Evolutionary conservation across 2,888 invertebrate species (phyloP), one percentile per base, ranked within the genome.

Genomic region (Nomada hirtipes): DNA sequence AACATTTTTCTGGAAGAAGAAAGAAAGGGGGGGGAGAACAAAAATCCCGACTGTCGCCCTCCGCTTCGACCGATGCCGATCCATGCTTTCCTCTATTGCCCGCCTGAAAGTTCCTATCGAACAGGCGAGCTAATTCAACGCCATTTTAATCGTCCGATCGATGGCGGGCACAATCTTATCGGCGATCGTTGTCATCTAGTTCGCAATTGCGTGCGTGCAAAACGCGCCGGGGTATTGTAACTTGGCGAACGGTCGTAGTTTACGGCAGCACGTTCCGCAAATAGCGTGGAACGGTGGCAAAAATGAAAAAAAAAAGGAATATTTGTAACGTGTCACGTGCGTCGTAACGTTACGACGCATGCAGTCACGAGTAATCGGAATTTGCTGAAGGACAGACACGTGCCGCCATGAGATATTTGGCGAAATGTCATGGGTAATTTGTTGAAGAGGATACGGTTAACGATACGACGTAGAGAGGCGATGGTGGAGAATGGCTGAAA

Each of bases 111-210:
- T 50, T 65, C 44, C 11, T 26, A 26, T 52, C 20, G 26, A 64
- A 82, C 61, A 18, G 26, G 52, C 26, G 60, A 13, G 20, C 11
- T 15, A 42, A 4, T 29, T 59, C 4, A 29, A 42, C 23, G 67
- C 47, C 69, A 36, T 60, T 57, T 61, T 61, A 79, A 79, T 79
- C 74, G 55, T 23, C 4, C 55, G 42, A 81, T 83, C 80, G 73
- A 61, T 61, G 0, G 44, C 44, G 13, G 0, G 44, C 36, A 11
- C 74, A 76, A 83, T 81, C 82, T 83, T 81, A 83, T 81, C 77
- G 69, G 7, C 53, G 70, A 79, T 79, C 71, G 55, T 75, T 61
- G 61, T 71, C 75, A 67, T 68, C 53, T 57, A 67, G 70, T 67
- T 67, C 53, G 63, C 60, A 29, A 26, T 60, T 52, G 73, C 55